Evolutionary conservation across 2,888 invertebrate species (phyloP).

Genomic region (Philhelius pedissequus): DNA sequence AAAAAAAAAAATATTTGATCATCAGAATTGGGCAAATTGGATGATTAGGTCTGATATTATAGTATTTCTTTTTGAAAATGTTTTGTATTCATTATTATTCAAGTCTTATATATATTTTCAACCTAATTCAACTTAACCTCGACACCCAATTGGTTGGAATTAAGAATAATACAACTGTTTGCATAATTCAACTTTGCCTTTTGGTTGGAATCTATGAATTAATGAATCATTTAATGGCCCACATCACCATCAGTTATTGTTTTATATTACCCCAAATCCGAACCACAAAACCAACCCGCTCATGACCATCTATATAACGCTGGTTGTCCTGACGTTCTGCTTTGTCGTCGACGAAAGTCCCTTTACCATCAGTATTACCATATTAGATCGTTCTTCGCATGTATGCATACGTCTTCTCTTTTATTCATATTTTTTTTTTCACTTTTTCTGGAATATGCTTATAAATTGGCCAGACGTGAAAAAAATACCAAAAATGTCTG

Average conservation of each 20-base stretch:
- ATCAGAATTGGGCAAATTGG: no score
- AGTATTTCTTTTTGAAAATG: no score
- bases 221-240: conserved; percentile 14
- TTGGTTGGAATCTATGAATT: neutral
- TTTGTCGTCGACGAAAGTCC: neutral
- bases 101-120: no score
- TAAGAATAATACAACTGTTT: neutral
- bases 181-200: neutral
- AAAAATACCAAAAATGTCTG: conserved; percentile 73
- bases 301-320: neutral
- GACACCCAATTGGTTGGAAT: neutral
- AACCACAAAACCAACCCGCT: neutral
- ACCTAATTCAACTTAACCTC: neutral
- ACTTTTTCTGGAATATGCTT: conserved; percentile 73
- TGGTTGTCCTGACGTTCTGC: neutral
- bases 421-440: conserved; percentile 55
- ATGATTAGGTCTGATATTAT: no score
- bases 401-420: conserved; percentile 41
- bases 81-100: no score
- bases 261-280: neutral
- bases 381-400: conserved; percentile 1
- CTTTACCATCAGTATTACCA: conserved; percentile 5
- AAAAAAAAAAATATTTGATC: no score
- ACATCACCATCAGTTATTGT: conserved; percentile 24
- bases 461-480: conserved; percentile 77